Evolutionary conservation across 2,888 invertebrate genomes (phyloP).

Genomic region (Seladonia tumulorum): DNA sequence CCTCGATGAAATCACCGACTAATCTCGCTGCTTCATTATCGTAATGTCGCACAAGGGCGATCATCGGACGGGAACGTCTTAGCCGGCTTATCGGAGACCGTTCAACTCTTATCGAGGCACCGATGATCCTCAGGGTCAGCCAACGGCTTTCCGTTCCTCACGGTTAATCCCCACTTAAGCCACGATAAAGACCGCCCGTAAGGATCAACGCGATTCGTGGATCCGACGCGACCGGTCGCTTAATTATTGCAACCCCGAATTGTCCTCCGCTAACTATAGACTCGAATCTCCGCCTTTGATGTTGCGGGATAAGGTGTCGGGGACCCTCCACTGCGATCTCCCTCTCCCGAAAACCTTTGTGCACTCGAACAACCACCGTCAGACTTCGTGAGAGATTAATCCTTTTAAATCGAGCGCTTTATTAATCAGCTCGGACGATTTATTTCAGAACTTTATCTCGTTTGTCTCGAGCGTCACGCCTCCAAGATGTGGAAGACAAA

Average conservation of each 20-base stretch:
- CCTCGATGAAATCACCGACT: background rate
- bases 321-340: background rate
- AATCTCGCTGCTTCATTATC: conserved; percentile 54
- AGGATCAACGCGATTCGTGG: conserved; percentile 62
- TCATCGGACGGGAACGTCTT: conserved; percentile 40
- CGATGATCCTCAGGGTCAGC: conserved; percentile 77
- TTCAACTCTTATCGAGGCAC: conserved; percentile 77
- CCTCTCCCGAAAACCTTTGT: background rate
- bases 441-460: background rate
- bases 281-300: conserved; percentile 23
- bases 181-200: conserved; percentile 71
- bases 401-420: background rate
- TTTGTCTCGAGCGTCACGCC: too few relatives aligned
- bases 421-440: background rate
- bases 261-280: conserved; percentile 24
- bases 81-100: conserved; percentile 68
- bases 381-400: background rate
- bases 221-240: conserved; percentile 42
- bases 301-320: background rate
- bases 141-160: conserved; percentile 81
- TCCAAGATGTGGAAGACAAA: too few relatives aligned
- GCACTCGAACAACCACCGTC: too few relatives aligned
- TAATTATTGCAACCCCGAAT: conserved; percentile 61
- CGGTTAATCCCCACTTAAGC: conserved; percentile 79
- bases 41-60: conserved; percentile 48